These are phyloP conservation scores for Apodemia zela DNA, from an alignment of 2,888 invertebrate genomes.

Conservation along the genomic window DNA sequence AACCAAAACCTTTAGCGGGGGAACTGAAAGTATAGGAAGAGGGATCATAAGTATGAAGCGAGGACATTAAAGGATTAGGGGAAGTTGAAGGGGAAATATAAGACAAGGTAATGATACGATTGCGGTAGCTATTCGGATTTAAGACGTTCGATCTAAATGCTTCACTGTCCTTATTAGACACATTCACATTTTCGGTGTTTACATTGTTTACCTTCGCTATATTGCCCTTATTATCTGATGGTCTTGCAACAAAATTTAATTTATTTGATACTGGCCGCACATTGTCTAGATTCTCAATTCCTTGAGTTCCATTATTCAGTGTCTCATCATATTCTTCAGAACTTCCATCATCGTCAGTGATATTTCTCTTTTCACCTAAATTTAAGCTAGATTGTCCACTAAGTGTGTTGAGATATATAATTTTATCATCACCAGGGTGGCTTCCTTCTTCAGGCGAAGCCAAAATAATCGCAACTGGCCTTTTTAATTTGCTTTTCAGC, in stretches of 20 bases:
- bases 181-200: neutral
- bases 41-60: too few relatives aligned
- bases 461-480: neutral
- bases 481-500: neutral
- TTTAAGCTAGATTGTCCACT: neutral
- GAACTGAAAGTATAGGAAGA: too few relatives aligned
- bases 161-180: too few relatives aligned
- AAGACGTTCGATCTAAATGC: too few relatives aligned
- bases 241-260: neutral
- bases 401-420: neutral
- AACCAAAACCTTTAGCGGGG: too few relatives aligned
- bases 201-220: neutral
- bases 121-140: too few relatives aligned
- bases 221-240: neutral
- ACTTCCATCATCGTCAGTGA: neutral
- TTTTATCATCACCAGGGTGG: neutral
- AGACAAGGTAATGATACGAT: too few relatives aligned
- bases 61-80: too few relatives aligned
- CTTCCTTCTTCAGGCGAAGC: neutral
- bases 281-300: neutral
- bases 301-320: neutral
- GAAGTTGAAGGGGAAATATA: too few relatives aligned
- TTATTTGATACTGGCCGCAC: neutral
- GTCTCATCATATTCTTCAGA: neutral
- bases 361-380: neutral